A percentile compares a stretch with the other conserved stretches of the same genome.
These are phyloP conservation scores for Osmerus eperlanus DNA, from an alignment of 2,113 vertebrate genomes.

Conservation along the genomic window DNA sequence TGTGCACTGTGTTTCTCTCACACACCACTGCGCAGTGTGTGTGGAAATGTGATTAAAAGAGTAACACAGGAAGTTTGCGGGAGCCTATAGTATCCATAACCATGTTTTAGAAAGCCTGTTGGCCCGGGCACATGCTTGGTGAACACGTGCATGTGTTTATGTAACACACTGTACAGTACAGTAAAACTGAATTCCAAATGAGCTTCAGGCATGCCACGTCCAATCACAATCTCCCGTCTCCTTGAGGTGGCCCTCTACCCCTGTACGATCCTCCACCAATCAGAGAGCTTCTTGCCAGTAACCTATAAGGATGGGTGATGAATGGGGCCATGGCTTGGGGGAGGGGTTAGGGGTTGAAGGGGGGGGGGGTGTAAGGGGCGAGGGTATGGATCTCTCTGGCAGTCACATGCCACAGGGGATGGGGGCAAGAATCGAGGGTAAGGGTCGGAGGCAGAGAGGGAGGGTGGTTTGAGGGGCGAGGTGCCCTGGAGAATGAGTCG, in stretches of 20 bases:
- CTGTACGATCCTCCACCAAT: not conserved
- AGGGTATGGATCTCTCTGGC: too few relatives aligned
- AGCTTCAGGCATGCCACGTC: slow-evolving; percentile 48
- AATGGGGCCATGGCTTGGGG: too few relatives aligned
- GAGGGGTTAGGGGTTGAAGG: too few relatives aligned
- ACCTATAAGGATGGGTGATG: not conserved
- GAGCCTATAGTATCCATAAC: not conserved
- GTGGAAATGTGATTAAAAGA: not conserved
- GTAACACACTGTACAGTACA: not conserved
- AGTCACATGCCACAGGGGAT: too few relatives aligned
- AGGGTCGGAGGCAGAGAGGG: too few relatives aligned
- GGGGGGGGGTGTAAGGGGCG: too few relatives aligned
- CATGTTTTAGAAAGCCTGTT: not conserved
- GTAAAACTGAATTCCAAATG: slow-evolving; percentile 33
- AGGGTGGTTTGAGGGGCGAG: too few relatives aligned
- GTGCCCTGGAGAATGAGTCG: too few relatives aligned
- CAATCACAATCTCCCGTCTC: slow-evolving; percentile 34
- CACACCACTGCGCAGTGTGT: slow-evolving; percentile 3
- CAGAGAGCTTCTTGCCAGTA: not conserved
- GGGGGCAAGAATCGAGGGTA: too few relatives aligned
- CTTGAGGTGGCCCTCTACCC: not conserved
- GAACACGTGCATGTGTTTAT: slow-evolving; percentile 10
- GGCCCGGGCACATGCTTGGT: not conserved
- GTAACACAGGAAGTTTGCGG: not conserved
- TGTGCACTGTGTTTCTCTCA: not conserved